These are phyloP conservation scores for Perca flavescens DNA, from an alignment of 2,113 vertebrate genomes.

Conservation along the genomic window DNA sequence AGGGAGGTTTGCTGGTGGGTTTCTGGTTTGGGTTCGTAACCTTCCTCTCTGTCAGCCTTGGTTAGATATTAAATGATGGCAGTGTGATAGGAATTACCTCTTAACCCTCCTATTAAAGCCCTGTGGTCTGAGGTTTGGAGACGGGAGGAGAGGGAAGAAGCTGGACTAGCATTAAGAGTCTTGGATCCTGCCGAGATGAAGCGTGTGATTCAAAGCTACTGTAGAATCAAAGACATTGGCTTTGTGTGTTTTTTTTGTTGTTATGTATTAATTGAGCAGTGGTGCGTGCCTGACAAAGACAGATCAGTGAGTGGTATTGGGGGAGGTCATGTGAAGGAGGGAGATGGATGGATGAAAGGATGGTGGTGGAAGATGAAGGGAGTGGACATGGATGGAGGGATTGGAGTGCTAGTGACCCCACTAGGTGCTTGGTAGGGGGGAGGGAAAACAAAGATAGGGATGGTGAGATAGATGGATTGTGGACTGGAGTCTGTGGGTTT, in stretches of 20 bases:
- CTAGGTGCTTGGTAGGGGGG: slow-evolving; percentile 41
- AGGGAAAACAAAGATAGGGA: slow-evolving; percentile 50
- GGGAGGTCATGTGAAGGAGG: slow-evolving; percentile 52
- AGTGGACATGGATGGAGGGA: slow-evolving; percentile 44
- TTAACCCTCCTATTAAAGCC: slow-evolving; percentile 79
- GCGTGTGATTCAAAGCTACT: not conserved
- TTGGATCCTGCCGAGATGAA: slow-evolving; percentile 24
- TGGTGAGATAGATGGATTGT: slow-evolving; percentile 64
- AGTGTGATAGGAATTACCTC: slow-evolving; percentile 85
- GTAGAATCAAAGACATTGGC: slow-evolving; percentile 4
- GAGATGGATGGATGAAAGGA: slow-evolving; percentile 43
- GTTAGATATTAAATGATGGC: slow-evolving; percentile 82
- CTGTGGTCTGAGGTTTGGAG: slow-evolving; percentile 82
- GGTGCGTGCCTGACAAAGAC: slow-evolving; percentile 42
- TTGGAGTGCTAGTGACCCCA: slow-evolving; percentile 36
- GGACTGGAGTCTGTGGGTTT: slow-evolving; percentile 76
- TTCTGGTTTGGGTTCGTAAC: slow-evolving; percentile 80
- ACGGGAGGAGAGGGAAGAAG: slow-evolving; percentile 61
- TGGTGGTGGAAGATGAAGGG: slow-evolving; percentile 38
- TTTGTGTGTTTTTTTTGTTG: slow-evolving; percentile 10
- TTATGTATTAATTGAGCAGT: slow-evolving; percentile 36
- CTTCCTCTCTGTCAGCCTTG: slow-evolving; percentile 78
- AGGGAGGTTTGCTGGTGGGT: slow-evolving; percentile 68
- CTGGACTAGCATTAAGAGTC: slow-evolving; percentile 65
- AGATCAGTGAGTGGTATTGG: slow-evolving; percentile 31